Conservation (phyloP, 2,888 invertebrate genomes). For the Ophion obscuratus region DNA sequence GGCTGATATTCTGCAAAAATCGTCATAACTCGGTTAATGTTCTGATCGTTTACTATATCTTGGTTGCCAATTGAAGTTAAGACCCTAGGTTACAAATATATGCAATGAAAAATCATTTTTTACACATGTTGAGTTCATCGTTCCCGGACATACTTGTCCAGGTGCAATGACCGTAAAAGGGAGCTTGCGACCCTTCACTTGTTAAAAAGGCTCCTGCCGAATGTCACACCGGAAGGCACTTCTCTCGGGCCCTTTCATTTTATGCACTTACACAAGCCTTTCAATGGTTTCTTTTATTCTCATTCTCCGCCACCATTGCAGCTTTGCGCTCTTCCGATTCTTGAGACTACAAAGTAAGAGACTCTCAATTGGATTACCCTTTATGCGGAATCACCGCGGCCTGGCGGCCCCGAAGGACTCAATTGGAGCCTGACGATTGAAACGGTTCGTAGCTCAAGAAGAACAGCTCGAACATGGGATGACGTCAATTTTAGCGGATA, state of each 20-base stretch:
- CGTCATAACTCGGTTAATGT: no score
- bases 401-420: neutral
- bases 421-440: neutral
- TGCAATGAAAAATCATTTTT: neutral
- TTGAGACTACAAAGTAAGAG: constrained; percentile 28
- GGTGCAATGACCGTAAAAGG: constrained; percentile 20
- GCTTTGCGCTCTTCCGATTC: neutral
- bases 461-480: neutral
- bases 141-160: neutral
- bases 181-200: neutral
- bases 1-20: neutral
- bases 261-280: constrained; percentile 17
- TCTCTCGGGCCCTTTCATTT: constrained; percentile 32
- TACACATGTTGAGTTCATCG: neutral
- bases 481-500: neutral
- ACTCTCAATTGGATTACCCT: constrained; percentile 26
- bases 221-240: constrained; percentile 31
- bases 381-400: neutral
- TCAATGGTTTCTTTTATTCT: constrained; percentile 3
- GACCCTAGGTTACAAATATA: neutral
- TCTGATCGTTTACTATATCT: no score
- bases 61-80: no score
- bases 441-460: neutral
- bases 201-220: neutral
- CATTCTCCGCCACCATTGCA: neutral